Conservation (phyloP, 2,888 invertebrate genomes). For the Thysanoteuthis rhombus region DNA sequence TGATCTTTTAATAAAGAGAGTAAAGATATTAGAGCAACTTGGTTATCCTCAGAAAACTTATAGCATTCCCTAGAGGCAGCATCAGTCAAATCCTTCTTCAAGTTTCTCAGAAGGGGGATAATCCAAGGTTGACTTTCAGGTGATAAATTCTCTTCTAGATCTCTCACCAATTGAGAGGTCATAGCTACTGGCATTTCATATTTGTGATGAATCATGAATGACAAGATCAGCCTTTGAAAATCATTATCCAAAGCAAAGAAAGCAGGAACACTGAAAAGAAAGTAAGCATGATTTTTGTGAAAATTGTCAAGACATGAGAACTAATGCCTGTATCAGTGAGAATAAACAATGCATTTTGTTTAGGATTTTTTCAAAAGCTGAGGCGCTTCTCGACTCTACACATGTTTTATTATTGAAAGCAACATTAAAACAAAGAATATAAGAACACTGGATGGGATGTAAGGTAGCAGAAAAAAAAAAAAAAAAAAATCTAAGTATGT, state of each 20-base stretch:
- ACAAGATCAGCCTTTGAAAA: not conserved
- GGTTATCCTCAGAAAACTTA: not conserved
- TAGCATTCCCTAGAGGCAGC: not conserved
- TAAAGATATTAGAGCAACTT: not conserved
- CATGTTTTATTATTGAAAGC: too few species aligned
- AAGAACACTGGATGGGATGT: too few species aligned
- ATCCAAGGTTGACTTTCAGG: not conserved
- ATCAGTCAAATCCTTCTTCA: not conserved
- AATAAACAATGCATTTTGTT: too few species aligned
- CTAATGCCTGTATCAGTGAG: too few species aligned
- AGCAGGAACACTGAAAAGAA: not conserved
- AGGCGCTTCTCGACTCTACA: too few species aligned
- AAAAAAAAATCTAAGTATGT: too few species aligned
- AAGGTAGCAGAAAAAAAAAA: too few species aligned
- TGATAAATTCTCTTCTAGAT: not conserved
- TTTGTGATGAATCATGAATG: conserved; percentile 17
- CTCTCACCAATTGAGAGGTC: not conserved
- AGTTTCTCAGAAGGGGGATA: not conserved
- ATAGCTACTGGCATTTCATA: not conserved
- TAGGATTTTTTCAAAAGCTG: too few species aligned
- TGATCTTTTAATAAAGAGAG: not conserved
- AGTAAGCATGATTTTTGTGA: not conserved
- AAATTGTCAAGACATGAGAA: too few species aligned
- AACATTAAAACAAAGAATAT: too few species aligned
- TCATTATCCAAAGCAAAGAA: not conserved